Base-by-base conservation (phyloP, 1,140 invertebrate genomes). In the Sitophilus oryzae region DNA sequence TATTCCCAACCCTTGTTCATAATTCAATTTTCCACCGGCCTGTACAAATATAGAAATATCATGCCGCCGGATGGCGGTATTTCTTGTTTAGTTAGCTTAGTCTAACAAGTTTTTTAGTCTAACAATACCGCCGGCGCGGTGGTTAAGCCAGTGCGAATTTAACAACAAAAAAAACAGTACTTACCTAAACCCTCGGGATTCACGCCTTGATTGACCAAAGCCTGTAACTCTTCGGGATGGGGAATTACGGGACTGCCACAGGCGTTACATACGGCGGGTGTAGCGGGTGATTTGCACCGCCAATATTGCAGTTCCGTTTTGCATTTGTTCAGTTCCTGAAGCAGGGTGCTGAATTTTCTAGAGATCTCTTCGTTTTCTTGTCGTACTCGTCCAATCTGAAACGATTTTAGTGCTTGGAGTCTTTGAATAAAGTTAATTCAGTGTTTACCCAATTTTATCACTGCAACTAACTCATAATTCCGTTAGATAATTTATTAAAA, bases 311-410 rank as follows among this genome's bases (percentile, higher is more conserved):
- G 71, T 69, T 91, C 89, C 22, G 88, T 92, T 73, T 91, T 91
- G 71, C 89, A 92, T 66, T 91, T 91, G 72, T 91, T 91, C 60
- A 91, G 75, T 73, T 92, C 89, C 82, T 91, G 88, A 59, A 93
- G 74, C 46, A 93, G 74, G 56, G 88, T 90, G 65, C 88, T 89
- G 70, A 91, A 91, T 75, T 93, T 93, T 21, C 87, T 77, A 34
- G 86, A 85, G 19, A 85, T 90, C 69, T 91, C 88, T 63, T 93
- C 89, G 71, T 89, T 89, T 93, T 93, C 67, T 91, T 91, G 60
- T 91, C 89, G 64, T 89, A 86, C 61, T 92, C 89, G 63, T 93
- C 89, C 37, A 91, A 75, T 1, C 88, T 57, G 16, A 15, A 35
- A n/a, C n/a, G n/a, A 35, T n/a, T 35, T 35, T 9, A 9, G 9